Conservation (phyloP, 2,888 invertebrate genomes). For the Microplitis deprimator region DNA sequence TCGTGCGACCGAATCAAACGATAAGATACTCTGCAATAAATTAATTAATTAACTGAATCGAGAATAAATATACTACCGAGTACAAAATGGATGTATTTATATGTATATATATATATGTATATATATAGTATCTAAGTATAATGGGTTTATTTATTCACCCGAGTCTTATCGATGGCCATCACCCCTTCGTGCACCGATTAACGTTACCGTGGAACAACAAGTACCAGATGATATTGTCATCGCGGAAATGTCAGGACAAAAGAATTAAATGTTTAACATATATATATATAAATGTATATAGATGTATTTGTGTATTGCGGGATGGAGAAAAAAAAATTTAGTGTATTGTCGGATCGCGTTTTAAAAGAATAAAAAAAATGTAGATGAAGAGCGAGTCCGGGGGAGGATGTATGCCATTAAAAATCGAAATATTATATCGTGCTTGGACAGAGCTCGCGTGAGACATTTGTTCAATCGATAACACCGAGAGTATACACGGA, state of each 20-base stretch:
- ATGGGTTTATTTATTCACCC: slow-evolving; percentile 53
- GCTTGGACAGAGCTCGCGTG: slow-evolving; percentile 32
- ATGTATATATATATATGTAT: slow-evolving; percentile 11
- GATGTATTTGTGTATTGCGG: not conserved
- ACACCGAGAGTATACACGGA: slow-evolving; percentile 41
- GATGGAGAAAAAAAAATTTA: not conserved
- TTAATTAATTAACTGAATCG: slow-evolving; percentile 54
- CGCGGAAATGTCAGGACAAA: slow-evolving; percentile 10
- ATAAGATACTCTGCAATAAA: slow-evolving; percentile 53
- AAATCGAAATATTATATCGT: slow-evolving; percentile 37
- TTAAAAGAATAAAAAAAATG: not conserved
- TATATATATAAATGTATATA: not conserved
- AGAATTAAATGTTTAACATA: not conserved
- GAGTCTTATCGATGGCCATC: slow-evolving; percentile 50
- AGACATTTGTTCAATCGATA: slow-evolving; percentile 53
- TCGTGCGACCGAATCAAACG: slow-evolving; percentile 53
- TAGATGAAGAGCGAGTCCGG: not conserved
- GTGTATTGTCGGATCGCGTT: not conserved
- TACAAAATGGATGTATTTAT: slow-evolving; percentile 39
- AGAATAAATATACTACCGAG: slow-evolving; percentile 28
- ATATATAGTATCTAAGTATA: slow-evolving; percentile 45
- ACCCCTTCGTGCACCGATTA: slow-evolving; percentile 40
- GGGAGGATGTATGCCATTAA: slow-evolving; percentile 18
- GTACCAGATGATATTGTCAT: slow-evolving; percentile 32
- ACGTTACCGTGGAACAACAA: slow-evolving; percentile 34